Base-by-base conservation (phyloP, 2,797 vertebrate genomes). In the Huso huso region DNA sequence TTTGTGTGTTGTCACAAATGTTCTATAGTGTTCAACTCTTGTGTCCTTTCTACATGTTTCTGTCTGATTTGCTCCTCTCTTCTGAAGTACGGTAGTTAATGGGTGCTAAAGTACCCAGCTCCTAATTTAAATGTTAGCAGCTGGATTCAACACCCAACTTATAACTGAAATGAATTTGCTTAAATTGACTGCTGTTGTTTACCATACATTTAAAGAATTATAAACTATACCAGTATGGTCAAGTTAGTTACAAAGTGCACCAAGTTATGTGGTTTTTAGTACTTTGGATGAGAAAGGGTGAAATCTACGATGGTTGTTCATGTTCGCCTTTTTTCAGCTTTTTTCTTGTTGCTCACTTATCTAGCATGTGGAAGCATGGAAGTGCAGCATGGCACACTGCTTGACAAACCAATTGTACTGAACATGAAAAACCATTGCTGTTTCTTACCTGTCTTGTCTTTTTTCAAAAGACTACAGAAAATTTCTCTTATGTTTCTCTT, bases 401-500 rank as follows among this genome's bases (percentile, higher is more conserved):
- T 77, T 79, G 67, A 78, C 78, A 74, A 77, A 37, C 77, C 74
- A 86, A 83, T 86, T 76, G 70, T 80, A 82, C 78, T 76, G 85
- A 87, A 91, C 89, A 87, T 90, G 85, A 86, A 90, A 86, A 89
- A 81, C 85, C 87, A 87, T 88, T 72, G 85, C 85, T 76, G 79
- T 77, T 80, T 85, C 88, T 82, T 81, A 83, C 83, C 82, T 81
- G 55, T 62, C 80, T 82, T 82, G 87, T 88, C 77, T 91, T 88
- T 86, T 88, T 68, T 85, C 78, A 77, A 84, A 86, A 83, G 83
- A 88, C 78, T 82, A 81, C 79, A 83, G 79, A 88, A 86, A 83
- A 86, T 87, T 75, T 88, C 85, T 89, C 90, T 94, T 93, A 93
- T 93, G 93, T 90, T 93, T 91, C 86, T 93, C 79, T 77, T 77